These are phyloP conservation scores for Tetheella fluctuosa DNA, from an alignment of 2,888 invertebrate genomes.

Conservation along the genomic window DNA sequence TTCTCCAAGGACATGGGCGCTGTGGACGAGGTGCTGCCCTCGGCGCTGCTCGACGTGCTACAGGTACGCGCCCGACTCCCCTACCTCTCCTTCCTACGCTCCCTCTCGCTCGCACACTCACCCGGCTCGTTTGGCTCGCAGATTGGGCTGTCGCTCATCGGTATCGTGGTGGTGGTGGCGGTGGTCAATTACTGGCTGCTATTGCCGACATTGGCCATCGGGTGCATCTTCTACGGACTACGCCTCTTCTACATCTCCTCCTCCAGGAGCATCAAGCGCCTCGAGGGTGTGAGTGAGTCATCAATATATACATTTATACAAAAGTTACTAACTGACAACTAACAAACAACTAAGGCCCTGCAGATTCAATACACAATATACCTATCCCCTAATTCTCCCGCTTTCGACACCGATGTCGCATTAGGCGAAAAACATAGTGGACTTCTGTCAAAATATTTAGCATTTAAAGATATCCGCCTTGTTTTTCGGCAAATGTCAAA, in stretches of 20 bases:
- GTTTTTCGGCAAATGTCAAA: too few relatives aligned
- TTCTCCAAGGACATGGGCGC: conserved; percentile 95
- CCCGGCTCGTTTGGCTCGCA: conserved; percentile 58
- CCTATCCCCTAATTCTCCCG: too few relatives aligned
- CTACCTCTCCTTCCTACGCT: not conserved
- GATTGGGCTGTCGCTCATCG: conserved; percentile 91
- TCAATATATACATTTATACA: conserved; percentile 29
- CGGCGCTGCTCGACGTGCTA: conserved; percentile 85
- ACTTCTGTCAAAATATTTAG: too few relatives aligned
- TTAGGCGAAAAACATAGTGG: too few relatives aligned
- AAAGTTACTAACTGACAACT: not conserved
- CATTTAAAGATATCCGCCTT: too few relatives aligned
- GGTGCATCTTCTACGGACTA: conserved; percentile 89
- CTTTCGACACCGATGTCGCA: too few relatives aligned
- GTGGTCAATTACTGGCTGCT: conserved; percentile 90
- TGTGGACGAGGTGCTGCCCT: conserved; percentile 86
- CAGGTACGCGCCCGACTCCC: conserved; percentile 58
- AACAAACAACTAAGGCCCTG: not conserved
- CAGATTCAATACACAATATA: not conserved
- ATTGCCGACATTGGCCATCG: conserved; percentile 88
- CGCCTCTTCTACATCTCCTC: conserved; percentile 91
- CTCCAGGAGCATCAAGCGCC: conserved; percentile 91
- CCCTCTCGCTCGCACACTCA: not conserved
- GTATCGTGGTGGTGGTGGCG: conserved; percentile 91
- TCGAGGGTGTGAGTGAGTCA: conserved; percentile 92